phyloP scores from a whole-genome alignment of 1,140 invertebrate genomes.

The Solen grandis region DNA sequence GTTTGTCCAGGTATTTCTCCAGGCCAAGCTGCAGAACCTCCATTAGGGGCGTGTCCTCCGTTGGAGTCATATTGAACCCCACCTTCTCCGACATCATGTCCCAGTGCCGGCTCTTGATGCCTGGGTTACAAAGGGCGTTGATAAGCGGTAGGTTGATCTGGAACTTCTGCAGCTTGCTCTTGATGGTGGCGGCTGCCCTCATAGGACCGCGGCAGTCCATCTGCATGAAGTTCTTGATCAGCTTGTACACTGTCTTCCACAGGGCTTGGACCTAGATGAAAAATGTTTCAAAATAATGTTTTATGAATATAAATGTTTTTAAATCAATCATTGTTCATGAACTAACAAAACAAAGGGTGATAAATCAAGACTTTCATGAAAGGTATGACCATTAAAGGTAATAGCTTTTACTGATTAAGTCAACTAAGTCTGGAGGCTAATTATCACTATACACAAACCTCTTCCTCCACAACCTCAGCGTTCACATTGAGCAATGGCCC shows the following conservation, averaged over 20 bases:
- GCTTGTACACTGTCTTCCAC: slow-evolving; percentile 80
- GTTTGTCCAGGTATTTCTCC: slow-evolving; percentile 84
- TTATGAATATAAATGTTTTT: not conserved
- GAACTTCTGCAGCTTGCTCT: slow-evolving; percentile 84
- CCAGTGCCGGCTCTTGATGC: slow-evolving; percentile 81
- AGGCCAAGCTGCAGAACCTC: slow-evolving; percentile 94
- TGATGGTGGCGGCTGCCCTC: slow-evolving; percentile 76
- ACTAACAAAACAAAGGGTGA: too few species aligned
- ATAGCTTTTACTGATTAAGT: too few species aligned
- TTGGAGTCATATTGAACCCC: slow-evolving; percentile 84
- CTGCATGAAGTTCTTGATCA: slow-evolving; percentile 79
- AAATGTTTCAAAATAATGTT: not conserved
- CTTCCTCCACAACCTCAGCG: slow-evolving; percentile 90
- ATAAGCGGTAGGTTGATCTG: slow-evolving; percentile 81
- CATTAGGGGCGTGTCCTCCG: slow-evolving; percentile 86
- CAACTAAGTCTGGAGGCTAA: too few species aligned
- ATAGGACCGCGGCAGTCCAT: slow-evolving; percentile 77
- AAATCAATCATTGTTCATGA: too few species aligned
- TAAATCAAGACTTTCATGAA: too few species aligned
- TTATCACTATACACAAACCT: too few species aligned
- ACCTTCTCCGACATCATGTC: slow-evolving; percentile 80
- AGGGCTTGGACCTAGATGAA: slow-evolving; percentile 75
- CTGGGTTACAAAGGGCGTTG: slow-evolving; percentile 80
- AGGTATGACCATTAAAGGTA: too few species aligned
- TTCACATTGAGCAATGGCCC: slow-evolving; percentile 90